Evolutionary conservation across 1,140 invertebrate genomes (phyloP), one percentile per base, ranked within the genome.

Genomic region (Bombus confusus): DNA sequence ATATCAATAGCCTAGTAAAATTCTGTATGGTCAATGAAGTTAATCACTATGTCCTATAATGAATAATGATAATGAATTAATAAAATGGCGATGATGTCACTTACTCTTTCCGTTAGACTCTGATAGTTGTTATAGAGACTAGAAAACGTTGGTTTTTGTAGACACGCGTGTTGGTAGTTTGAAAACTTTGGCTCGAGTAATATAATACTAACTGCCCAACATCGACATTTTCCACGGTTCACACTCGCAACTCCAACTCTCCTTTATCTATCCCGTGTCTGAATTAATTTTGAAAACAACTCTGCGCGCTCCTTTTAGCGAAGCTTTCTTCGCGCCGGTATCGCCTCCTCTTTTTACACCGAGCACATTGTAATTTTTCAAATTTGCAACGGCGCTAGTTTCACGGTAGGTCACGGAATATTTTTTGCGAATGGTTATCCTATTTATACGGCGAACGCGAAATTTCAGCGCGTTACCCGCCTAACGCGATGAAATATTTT

Each of bases 401-500:
- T 59, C n/a, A 12, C 18, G 18, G 47, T 22, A 52, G 47, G 47
- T 52, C 18, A 0, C 52, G 37, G 31, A 62, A n/a, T 22, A 76
- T 76, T 76, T 77, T 83, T 52, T 47, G 57, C 31, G 6, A 66
- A 76, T 12, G 41, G n/a, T 47, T n/a, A 64, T 47, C 13, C 59
- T 31, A 13, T 41, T 57, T 41, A 39, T 37, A 9, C 25, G 9
- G 13, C 25, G n/a, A 47, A 47, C 25, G 43, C 34, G 28, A 57
- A 78, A 66, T 66, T 83, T 83, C 62, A 66, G 1, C 59, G 25
- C n/a, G 57, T 47, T 75, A 74, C 2, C 34, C 62, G 6, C 9
- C 59, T 68, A 83, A 39, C 57, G 37, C 28, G 43, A 57, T 78
- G 34, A 83, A 83, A 83, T 83, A 78, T 78, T 69, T 68, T 69